These are phyloP conservation scores for Danio albolineatus DNA, from an alignment of 2,797 vertebrate genomes.

Conservation along the genomic window DNA sequence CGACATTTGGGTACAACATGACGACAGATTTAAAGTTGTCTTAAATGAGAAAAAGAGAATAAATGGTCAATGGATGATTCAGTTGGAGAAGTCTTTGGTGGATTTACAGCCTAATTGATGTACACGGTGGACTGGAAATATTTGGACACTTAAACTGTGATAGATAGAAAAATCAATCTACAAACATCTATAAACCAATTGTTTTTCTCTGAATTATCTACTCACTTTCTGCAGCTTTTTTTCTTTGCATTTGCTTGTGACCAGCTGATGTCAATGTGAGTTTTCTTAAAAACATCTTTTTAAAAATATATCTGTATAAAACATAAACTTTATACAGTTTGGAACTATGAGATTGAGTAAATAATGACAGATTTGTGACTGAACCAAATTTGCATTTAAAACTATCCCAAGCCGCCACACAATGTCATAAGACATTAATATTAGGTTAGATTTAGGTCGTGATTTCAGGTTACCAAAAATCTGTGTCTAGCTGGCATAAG, in stretches of 20 bases:
- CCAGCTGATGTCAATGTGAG: neutral
- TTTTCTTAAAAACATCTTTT: too few species aligned
- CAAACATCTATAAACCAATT: neutral
- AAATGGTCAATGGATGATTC: slow-evolving; percentile 14
- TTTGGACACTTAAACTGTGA: neutral
- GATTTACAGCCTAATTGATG: neutral
- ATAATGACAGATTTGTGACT: too few species aligned
- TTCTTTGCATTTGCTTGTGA: neutral
- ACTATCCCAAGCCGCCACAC: too few species aligned
- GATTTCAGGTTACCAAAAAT: too few species aligned
- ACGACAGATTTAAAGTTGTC: neutral
- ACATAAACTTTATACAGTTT: too few species aligned
- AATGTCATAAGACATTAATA: too few species aligned
- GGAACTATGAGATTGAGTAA: too few species aligned
- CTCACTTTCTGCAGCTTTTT: neutral
- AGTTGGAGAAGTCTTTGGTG: neutral
- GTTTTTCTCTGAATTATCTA: neutral
- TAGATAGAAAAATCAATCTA: neutral
- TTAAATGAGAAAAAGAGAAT: slow-evolving; percentile 11
- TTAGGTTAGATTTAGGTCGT: too few species aligned
- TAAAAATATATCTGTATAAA: too few species aligned
- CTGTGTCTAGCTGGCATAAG: too few species aligned
- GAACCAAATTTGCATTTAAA: too few species aligned
- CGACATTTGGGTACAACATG: too few species aligned
- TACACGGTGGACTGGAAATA: neutral